phyloP scores from a whole-genome alignment of 2,888 invertebrate species.

The Andrena praecox region DNA sequence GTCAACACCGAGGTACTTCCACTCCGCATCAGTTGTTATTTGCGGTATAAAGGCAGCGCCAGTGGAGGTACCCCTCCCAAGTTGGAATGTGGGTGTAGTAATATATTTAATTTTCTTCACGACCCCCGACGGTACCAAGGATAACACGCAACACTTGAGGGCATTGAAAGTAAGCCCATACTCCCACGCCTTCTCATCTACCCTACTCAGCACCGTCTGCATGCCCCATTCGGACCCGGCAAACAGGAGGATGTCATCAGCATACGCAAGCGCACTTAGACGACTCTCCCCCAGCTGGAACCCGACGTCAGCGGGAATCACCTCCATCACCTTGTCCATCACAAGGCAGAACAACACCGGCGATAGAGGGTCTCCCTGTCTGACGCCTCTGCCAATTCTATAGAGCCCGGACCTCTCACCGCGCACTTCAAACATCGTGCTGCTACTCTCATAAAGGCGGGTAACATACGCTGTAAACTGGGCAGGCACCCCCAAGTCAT shows the following conservation, averaged over 20 bases:
- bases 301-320: conserved; percentile 53
- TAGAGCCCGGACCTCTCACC: not conserved
- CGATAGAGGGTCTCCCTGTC: conserved; percentile 60
- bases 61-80: no score
- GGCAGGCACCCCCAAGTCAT: not conserved
- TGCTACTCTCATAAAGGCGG: not conserved
- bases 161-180: conserved; percentile 41
- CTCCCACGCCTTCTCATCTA: not conserved
- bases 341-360: conserved; percentile 11
- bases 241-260: conserved; percentile 81
- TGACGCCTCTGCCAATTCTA: conserved; percentile 25
- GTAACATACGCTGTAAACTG: not conserved
- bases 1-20: not conserved
- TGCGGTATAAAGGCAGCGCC: not conserved
- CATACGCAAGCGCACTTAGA: conserved; percentile 79
- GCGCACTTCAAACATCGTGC: not conserved
- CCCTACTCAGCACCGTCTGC: conserved; percentile 61
- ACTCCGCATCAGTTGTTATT: conserved; percentile 6
- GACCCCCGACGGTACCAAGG: no score
- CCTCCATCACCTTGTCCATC: conserved; percentile 16
- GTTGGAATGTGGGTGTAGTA: no score
- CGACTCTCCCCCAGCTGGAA: conserved; percentile 15
- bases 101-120: no score
- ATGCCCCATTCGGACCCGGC: conserved; percentile 77
- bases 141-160: conserved; percentile 66